Evolutionary conservation across 2,113 vertebrate species (phyloP), one percentile per base, ranked within the genome.

Genomic region (Chascanopsetta lugubris): DNA sequence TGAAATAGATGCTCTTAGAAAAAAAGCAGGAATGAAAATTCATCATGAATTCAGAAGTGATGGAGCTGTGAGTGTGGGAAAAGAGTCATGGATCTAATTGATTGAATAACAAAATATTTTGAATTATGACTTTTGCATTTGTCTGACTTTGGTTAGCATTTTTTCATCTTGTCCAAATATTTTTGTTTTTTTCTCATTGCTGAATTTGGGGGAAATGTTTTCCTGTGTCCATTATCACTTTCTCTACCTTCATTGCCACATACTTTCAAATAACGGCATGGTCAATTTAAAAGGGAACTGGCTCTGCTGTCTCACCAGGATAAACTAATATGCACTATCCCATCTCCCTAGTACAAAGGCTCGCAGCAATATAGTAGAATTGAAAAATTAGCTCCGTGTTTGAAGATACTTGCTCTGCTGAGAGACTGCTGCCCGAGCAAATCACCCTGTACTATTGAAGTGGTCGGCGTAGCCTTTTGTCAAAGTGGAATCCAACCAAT

Each of bases 1-100:
- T 88, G 85, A 90, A 93, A 92, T 93, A 84, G 90, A 91, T 88
- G 85, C 88, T 89, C 83, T 79, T 75, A 77, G 83, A 90, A 88
- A 89, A n/a, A 88, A 90, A 90, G 85, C 63, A 85, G 65, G 82
- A 84, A 85, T 85, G 84, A 89, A 89, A 89, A 90, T 86, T 84
- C 72, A 85, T 83, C 86, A 83, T 84, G 68, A 87, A 87, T 91
- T 87, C 80, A 56, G 68, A 83, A 87, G 83, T 71, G 82, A 87
- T 77, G 62, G 67, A 79, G 75, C 54, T 74, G 46, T 85, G 56
- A 76, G 63, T 59, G 77, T 32, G 72, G 72, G 27, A 26, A 69
- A 76, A 83, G 72, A 70, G 25, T 50, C 65, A 30, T 51, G 55
- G 48, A 66, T 64, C 38, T 34, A 73, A 60, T 64, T 77, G 82